These are phyloP conservation scores for Lateolabrax maculatus DNA, from an alignment of 2,797 vertebrate species.

Conservation along the genomic window DNA sequence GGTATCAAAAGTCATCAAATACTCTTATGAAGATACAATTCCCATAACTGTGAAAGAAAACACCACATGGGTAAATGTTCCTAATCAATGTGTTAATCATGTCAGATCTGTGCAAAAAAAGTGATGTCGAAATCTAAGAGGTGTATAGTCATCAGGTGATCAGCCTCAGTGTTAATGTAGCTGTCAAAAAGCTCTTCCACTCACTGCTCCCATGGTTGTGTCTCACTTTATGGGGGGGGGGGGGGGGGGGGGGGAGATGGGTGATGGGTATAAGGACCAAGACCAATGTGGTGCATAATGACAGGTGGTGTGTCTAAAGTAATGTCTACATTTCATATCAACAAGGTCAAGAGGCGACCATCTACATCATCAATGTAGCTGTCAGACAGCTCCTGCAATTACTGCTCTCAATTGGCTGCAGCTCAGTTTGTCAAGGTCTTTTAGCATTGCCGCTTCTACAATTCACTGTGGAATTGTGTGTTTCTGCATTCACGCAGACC, in stretches of 20 bases:
- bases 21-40: conserved; percentile 7
- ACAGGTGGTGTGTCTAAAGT: conserved; percentile 55
- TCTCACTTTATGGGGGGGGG: conserved; percentile 13
- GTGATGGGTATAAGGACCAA: conserved; percentile 6
- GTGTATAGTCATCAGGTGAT: conserved; percentile 39
- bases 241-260: background rate
- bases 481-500: background rate
- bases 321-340: conserved; percentile 74
- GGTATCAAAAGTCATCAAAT: conserved; percentile 7
- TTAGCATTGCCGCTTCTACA: conserved; percentile 62
- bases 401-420: conserved; percentile 69
- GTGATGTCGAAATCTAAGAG: conserved; percentile 40
- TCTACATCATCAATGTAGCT: conserved; percentile 73
- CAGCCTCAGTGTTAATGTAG: conserved; percentile 46
- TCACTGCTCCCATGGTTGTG: conserved; percentile 16
- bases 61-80: conserved; percentile 47
- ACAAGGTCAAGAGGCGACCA: conserved; percentile 69
- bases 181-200: conserved; percentile 47
- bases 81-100: conserved; percentile 67
- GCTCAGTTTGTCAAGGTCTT: conserved; percentile 81
- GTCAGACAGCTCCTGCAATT: conserved; percentile 79
- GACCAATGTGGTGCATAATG: conserved; percentile 17
- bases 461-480: conserved; percentile 36
- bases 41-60: conserved; percentile 21
- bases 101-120: conserved; percentile 54